Conservation (phyloP, 2,113 vertebrate species). For the Mobula hypostoma region DNA sequence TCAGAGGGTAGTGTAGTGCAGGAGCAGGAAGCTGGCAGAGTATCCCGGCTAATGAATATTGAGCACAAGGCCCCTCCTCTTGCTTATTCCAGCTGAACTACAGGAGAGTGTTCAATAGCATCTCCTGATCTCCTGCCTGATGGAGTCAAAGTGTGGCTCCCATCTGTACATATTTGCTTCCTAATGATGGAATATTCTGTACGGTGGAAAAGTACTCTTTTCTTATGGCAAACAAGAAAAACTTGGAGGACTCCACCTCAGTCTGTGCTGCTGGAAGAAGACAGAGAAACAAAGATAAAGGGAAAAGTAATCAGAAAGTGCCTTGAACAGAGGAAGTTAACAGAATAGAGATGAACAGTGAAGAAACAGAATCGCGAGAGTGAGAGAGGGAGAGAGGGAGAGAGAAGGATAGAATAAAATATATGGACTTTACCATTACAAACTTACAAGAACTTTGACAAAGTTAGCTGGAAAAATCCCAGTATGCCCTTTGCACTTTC, state of each 20-base stretch:
- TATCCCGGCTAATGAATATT: too few species aligned
- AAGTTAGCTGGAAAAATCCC: slow-evolving; percentile 83
- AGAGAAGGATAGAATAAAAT: not conserved
- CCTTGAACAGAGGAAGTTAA: not conserved
- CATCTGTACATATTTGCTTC: not conserved
- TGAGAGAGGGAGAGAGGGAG: not conserved
- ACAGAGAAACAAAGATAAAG: not conserved
- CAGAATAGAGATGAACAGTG: not conserved
- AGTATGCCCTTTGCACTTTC: slow-evolving; percentile 65
- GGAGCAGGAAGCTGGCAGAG: too few species aligned
- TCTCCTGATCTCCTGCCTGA: too few species aligned
- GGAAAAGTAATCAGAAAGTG: not conserved
- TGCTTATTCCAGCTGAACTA: too few species aligned
- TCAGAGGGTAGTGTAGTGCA: too few species aligned
- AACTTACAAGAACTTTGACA: slow-evolving; percentile 75
- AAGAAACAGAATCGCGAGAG: not conserved
- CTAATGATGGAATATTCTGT: not conserved
- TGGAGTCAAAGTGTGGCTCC: too few species aligned
- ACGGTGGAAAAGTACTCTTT: not conserved
- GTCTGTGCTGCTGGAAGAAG: not conserved
- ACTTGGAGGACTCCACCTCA: not conserved
- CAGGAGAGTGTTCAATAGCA: too few species aligned
- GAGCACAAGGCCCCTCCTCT: too few species aligned
- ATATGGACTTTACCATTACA: not conserved
- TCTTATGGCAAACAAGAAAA: not conserved